Conservation (phyloP, 2,797 vertebrate genomes). For the Gastrophryne carolinensis region DNA sequence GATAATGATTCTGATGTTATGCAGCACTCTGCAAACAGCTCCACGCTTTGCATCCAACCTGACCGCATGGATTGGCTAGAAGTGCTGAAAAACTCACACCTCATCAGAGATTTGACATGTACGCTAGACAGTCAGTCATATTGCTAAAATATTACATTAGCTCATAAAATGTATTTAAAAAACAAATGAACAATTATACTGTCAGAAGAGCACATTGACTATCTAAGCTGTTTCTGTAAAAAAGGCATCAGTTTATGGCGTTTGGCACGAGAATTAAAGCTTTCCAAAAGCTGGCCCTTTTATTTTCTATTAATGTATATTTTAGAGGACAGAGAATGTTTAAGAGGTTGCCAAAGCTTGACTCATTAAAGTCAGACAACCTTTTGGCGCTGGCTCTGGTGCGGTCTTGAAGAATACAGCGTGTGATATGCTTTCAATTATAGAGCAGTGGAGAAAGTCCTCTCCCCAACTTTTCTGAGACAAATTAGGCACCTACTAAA, state of each 20-base stretch:
- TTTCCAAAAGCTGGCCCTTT: constrained; percentile 28
- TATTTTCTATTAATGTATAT: constrained; percentile 48
- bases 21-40: background rate
- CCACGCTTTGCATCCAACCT: background rate
- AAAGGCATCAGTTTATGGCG: constrained; percentile 33
- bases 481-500: constrained; percentile 1
- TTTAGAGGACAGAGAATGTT: constrained; percentile 41
- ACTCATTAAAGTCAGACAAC: constrained; percentile 47
- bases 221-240: constrained; percentile 19
- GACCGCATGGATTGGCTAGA: constrained; percentile 10
- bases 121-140: background rate
- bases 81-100: constrained; percentile 8
- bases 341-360: constrained; percentile 45
- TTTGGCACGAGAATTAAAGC: constrained; percentile 35
- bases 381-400: constrained; percentile 43
- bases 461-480: background rate
- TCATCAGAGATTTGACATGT: constrained; percentile 4
- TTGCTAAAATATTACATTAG: constrained; percentile 8
- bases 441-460: constrained; percentile 2
- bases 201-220: constrained; percentile 24
- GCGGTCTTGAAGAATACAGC: constrained; percentile 17
- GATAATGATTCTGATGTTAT: background rate
- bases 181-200: constrained; percentile 22
- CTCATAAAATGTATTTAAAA: background rate
- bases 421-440: constrained; percentile 41